Evolutionary conservation across 2,113 vertebrate genomes (phyloP).

Genomic region (Haplochromis burtoni): DNA sequence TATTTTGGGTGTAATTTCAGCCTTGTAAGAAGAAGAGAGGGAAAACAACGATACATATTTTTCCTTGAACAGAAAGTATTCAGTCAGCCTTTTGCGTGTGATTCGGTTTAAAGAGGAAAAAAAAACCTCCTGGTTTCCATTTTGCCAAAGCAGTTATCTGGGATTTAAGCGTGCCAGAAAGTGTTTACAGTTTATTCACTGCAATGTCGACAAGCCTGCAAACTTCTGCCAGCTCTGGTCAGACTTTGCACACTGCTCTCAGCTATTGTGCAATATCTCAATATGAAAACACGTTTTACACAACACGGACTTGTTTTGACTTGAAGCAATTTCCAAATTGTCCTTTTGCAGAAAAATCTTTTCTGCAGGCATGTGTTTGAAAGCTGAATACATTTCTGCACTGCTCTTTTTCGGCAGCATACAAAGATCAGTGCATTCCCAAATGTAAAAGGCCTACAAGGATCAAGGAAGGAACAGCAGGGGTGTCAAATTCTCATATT

Average conservation of each 20-base stretch:
- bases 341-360: background rate
- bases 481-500: background rate
- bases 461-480: background rate
- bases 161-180: background rate
- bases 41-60: fast-evolving
- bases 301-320: conserved; percentile 20
- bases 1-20: background rate
- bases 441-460: fast-evolving
- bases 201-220: background rate
- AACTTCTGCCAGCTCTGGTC: background rate
- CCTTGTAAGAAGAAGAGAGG: fast-evolving
- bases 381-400: fast-evolving
- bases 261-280: conserved; percentile 30
- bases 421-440: background rate
- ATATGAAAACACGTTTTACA: background rate
- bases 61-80: background rate
- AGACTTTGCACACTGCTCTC: background rate
- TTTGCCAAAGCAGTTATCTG: background rate
- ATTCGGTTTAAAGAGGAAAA: fast-evolving
- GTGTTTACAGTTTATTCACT: background rate
- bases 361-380: background rate
- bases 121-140: background rate
- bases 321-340: background rate
- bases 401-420: background rate
- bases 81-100: fast-evolving